phyloP scores from a whole-genome alignment of 2,113 vertebrate species.

The Felis chaus region DNA sequence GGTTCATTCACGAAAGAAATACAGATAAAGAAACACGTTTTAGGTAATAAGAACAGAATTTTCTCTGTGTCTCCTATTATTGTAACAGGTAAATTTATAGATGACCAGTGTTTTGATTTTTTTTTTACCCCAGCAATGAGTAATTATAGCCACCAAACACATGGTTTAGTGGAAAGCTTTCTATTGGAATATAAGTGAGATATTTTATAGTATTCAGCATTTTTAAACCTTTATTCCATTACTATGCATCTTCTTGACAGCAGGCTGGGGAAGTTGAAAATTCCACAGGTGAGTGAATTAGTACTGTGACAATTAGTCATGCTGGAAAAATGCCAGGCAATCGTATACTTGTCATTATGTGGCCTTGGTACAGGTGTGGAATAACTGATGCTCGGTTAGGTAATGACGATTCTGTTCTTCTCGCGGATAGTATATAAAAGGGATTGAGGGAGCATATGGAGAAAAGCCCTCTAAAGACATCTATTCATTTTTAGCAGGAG shows the following conservation, averaged over 20 bases:
- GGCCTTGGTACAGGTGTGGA: background rate
- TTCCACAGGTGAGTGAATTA: constrained; percentile 75
- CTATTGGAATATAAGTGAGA: background rate
- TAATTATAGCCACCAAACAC: constrained; percentile 15
- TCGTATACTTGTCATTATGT: background rate
- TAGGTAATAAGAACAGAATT: background rate
- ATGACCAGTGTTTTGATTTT: background rate
- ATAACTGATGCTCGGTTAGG: constrained; percentile 30
- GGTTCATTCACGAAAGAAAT: background rate
- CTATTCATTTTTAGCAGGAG: constrained; percentile 55
- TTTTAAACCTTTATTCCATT: constrained; percentile 60
- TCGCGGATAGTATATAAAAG: background rate
- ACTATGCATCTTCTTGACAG: constrained; percentile 66
- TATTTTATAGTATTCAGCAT: background rate
- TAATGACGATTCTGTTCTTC: background rate
- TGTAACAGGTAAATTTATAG: background rate
- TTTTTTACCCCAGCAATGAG: background rate
- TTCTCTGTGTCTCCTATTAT: background rate
- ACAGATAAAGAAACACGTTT: constrained; percentile 7
- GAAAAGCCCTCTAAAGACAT: constrained; percentile 14
- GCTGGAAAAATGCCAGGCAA: background rate
- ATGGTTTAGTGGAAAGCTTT: background rate
- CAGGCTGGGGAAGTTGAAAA: constrained; percentile 23
- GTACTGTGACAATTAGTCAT: background rate
- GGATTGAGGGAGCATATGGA: background rate